These are phyloP conservation scores for Tortricodes alternella DNA, from an alignment of 2,888 invertebrate genomes.

Conservation along the genomic window DNA sequence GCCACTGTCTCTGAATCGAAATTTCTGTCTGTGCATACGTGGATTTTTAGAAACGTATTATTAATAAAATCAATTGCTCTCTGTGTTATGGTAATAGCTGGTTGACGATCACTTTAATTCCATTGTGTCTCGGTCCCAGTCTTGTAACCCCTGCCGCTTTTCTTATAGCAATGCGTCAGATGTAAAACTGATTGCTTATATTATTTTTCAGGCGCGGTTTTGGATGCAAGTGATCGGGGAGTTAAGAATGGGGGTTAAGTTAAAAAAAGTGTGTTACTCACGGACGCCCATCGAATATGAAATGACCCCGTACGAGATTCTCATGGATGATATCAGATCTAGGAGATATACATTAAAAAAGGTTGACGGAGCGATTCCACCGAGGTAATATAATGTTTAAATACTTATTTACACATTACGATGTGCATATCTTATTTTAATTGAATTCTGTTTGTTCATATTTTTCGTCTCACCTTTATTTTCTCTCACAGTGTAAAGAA, in stretches of 20 bases:
- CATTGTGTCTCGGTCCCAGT: conserved; percentile 1
- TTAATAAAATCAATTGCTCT: too few species aligned
- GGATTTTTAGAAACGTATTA: too few species aligned
- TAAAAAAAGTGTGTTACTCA: conserved; percentile 92
- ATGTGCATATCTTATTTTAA: neutral
- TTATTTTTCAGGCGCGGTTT: conserved; percentile 89
- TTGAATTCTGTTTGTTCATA: neutral
- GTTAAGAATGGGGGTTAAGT: conserved; percentile 93
- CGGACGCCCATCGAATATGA: conserved; percentile 94
- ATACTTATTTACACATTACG: conserved; percentile 12
- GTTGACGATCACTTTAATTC: neutral
- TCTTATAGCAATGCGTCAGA: conserved; percentile 44
- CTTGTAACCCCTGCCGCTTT: conserved; percentile 43
- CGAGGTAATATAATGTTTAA: conserved; percentile 62
- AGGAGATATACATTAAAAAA: conserved; percentile 95
- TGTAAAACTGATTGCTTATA: conserved; percentile 38
- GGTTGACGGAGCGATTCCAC: conserved; percentile 91
- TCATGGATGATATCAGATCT: conserved; percentile 97
- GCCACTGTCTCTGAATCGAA: too few species aligned
- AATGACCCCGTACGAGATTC: conserved; percentile 97
- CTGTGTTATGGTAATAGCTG: too few species aligned
- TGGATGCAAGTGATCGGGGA: conserved; percentile 98
- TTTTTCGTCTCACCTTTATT: conserved; percentile 6
- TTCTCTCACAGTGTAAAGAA: conserved; percentile 88
- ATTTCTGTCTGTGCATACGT: too few species aligned